Evolutionary conservation across 2,113 vertebrate species (phyloP).

Genomic region (Gymnocephalus cernua): DNA sequence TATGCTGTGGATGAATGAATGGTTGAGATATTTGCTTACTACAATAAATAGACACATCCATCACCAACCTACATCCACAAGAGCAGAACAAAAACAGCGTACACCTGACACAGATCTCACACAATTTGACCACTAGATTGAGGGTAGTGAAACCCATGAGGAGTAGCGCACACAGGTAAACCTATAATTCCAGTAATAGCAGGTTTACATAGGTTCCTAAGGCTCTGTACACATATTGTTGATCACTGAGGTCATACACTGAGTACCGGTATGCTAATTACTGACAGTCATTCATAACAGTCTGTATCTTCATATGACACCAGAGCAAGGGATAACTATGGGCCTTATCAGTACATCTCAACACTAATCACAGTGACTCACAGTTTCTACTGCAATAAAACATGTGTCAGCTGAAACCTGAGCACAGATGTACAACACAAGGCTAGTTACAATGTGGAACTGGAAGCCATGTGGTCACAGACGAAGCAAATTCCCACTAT

Average conservation of each 20-base stretch:
- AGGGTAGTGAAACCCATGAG: neutral
- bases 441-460: neutral
- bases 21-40: slow-evolving; percentile 18
- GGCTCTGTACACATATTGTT: neutral
- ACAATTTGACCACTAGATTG: neutral
- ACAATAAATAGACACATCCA: slow-evolving; percentile 31
- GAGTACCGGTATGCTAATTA: slow-evolving; percentile 9
- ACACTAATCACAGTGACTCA: slow-evolving; percentile 61
- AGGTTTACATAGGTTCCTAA: slow-evolving; percentile 44
- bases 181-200: slow-evolving; percentile 54
- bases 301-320: slow-evolving; percentile 31
- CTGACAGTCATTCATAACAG: slow-evolving; percentile 14
- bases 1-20: slow-evolving; percentile 41
- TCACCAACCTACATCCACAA: neutral
- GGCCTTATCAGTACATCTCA: slow-evolving; percentile 48
- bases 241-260: slow-evolving; percentile 17
- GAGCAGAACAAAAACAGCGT: neutral
- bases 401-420: slow-evolving; percentile 28
- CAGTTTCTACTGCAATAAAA: slow-evolving; percentile 59
- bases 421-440: slow-evolving; percentile 5
- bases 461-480: slow-evolving; percentile 7
- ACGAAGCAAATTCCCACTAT: neutral
- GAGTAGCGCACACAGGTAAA: slow-evolving; percentile 12
- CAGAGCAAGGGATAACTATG: slow-evolving; percentile 41
- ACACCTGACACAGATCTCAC: slow-evolving; percentile 15